A percentile compares a stretch with the other conserved stretches of the same genome.
These are phyloP conservation scores for Uropsilus gracilis DNA, from an alignment of 2,113 vertebrate species.

Conservation along the genomic window DNA sequence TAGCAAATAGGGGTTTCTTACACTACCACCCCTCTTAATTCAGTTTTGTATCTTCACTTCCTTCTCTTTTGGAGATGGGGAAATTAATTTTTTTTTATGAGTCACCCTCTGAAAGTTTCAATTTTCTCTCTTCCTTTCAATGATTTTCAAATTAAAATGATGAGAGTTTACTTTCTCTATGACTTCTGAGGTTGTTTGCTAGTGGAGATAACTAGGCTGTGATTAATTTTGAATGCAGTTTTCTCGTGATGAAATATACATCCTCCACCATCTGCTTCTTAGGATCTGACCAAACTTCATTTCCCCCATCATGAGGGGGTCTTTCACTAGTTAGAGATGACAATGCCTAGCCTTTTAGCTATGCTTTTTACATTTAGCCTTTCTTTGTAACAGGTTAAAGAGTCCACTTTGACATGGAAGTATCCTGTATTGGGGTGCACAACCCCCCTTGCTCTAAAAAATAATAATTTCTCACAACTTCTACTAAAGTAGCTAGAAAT, in stretches of 20 bases:
- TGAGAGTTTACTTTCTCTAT: not conserved
- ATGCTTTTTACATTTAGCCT: not conserved
- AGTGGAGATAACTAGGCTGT: not conserved
- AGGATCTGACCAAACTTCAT: not conserved
- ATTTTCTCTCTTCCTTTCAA: not conserved
- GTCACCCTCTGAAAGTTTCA: not conserved
- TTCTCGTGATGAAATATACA: not conserved
- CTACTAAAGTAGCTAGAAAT: slow-evolving; percentile 33
- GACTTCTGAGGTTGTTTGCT: not conserved
- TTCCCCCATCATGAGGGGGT: not conserved
- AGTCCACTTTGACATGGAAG: not conserved
- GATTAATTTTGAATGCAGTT: not conserved
- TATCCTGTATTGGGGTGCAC: not conserved
- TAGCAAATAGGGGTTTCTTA: not conserved
- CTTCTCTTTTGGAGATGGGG: not conserved
- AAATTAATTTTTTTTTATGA: slow-evolving; percentile 18
- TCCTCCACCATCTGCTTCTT: not conserved
- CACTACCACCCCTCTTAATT: not conserved
- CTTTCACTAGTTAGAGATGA: not conserved
- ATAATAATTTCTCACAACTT: not conserved
- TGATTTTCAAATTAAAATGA: slow-evolving; percentile 22
- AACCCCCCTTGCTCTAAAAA: not conserved
- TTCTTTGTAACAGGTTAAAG: slow-evolving; percentile 49
- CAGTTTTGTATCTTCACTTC: not conserved
- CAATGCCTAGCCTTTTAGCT: not conserved